Evolutionary conservation across 2,888 invertebrate genomes (phyloP).

Genomic region (Ormyrus labotus): DNA sequence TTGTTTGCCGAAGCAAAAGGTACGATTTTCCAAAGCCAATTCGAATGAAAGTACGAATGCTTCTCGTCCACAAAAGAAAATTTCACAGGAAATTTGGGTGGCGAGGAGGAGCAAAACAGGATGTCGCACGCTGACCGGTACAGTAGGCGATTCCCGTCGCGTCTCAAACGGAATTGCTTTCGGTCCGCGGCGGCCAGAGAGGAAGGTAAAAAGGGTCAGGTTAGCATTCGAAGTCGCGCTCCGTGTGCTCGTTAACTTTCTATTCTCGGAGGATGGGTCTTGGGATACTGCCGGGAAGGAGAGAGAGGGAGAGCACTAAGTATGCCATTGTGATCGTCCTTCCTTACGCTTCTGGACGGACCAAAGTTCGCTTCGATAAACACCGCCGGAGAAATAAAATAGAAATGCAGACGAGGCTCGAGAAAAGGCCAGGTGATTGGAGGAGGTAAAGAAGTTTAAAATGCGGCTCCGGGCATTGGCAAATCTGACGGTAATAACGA

Average conservation of each 20-base stretch:
- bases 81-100: not conserved
- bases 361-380: conserved; percentile 30
- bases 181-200: conserved; percentile 24
- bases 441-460: too few species aligned
- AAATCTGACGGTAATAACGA: too few species aligned
- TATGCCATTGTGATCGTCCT: conserved; percentile 33
- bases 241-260: conserved; percentile 47
- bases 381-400: not conserved
- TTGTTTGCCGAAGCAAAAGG: too few species aligned
- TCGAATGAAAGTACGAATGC: too few species aligned
- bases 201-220: conserved; percentile 36
- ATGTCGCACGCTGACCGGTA: not conserved
- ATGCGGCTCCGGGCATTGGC: too few species aligned
- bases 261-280: conserved; percentile 36
- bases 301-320: not conserved
- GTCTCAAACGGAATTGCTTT: conserved; percentile 54
- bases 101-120: conserved; percentile 6
- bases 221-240: conserved; percentile 46
- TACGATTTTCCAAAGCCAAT: too few species aligned
- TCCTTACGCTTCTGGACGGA: conserved; percentile 10
- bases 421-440: too few species aligned
- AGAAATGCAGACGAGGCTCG: too few species aligned
- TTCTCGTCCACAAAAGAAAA: too few species aligned
- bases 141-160: conserved; percentile 48
- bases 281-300: not conserved